Evolutionary conservation across 2,113 vertebrate species (phyloP).

Genomic region (Pseudonaja textilis): DNA sequence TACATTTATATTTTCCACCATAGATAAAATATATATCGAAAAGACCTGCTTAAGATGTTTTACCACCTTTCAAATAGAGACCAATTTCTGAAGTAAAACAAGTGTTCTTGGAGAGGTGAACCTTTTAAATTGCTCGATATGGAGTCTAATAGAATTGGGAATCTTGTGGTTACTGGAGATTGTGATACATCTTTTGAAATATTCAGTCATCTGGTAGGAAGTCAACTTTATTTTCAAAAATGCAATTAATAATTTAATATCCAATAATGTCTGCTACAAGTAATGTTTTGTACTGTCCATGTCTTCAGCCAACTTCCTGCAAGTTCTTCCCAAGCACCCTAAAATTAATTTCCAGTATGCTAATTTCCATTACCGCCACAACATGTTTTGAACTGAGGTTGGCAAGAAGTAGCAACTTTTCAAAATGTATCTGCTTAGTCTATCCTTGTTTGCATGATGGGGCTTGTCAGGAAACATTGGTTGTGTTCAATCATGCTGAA

Average conservation of each 20-base stretch:
- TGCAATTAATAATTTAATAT: neutral
- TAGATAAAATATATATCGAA: neutral
- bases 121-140: neutral
- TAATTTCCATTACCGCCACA: neutral
- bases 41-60: neutral
- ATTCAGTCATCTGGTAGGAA: neutral
- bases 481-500: slow-evolving; percentile 87
- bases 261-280: neutral
- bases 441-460: slow-evolving; percentile 63
- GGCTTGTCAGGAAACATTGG: slow-evolving; percentile 82
- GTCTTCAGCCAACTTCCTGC: neutral
- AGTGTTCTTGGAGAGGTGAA: neutral
- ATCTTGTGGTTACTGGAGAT: neutral
- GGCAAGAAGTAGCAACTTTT: slow-evolving; percentile 54
- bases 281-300: neutral
- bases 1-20: neutral
- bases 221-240: neutral
- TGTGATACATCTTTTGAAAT: neutral
- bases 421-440: slow-evolving; percentile 63
- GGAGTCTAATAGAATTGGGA: neutral
- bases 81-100: neutral
- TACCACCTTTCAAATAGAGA: neutral
- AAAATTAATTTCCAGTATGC: slow-evolving; percentile 19
- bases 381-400: slow-evolving; percentile 22
- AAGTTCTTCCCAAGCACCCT: neutral